Percentiles rank a stretch among this genome's conserved stretches.
phyloP scores from a whole-genome alignment of 2,888 invertebrate species.

The Orthosia gothica region DNA sequence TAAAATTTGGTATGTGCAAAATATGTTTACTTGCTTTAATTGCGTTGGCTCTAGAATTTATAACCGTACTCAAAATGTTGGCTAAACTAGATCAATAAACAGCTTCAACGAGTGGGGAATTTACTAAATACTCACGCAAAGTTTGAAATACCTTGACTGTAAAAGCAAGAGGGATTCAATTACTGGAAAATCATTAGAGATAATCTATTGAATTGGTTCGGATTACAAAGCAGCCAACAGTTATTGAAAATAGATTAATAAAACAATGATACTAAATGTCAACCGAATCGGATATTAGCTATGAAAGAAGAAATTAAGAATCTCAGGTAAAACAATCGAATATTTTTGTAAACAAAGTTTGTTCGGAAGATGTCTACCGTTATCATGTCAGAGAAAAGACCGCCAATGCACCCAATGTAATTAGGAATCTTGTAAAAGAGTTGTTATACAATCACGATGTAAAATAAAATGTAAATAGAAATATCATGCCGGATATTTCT shows the following conservation, averaged over 20 bases:
- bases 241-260: not conserved
- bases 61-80: conserved; percentile 7
- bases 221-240: not conserved
- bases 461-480: not conserved
- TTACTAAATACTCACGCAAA: not conserved
- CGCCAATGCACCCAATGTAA: not conserved
- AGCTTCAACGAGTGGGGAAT: conserved; percentile 10
- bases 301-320: not conserved
- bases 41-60: conserved; percentile 18
- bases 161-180: not conserved
- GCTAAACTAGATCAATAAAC: conserved; percentile 16
- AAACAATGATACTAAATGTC: conserved; percentile 1
- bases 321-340: not conserved
- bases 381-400: too few species aligned
- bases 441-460: not conserved
- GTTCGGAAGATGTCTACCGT: too few species aligned
- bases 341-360: not conserved
- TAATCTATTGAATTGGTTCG: not conserved
- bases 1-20: conserved; percentile 4
- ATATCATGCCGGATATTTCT: too few species aligned
- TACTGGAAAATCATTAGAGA: not conserved
- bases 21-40: conserved; percentile 14
- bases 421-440: not conserved
- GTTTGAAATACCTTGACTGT: not conserved
- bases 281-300: not conserved